These are phyloP conservation scores for Diarsia dahlii DNA, from an alignment of 2,888 invertebrate species.

Conservation along the genomic window DNA sequence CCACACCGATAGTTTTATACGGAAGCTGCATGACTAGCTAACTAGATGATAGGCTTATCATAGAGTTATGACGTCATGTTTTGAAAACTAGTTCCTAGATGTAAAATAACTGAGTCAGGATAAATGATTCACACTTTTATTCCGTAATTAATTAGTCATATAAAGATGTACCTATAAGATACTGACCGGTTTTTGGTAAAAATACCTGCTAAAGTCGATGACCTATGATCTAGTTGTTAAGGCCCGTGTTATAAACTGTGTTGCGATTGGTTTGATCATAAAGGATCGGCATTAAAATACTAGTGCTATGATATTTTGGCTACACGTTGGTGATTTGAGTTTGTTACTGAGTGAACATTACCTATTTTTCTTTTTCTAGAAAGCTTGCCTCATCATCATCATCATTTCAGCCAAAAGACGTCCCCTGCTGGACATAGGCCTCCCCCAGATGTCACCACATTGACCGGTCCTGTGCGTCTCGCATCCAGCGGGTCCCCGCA, in stretches of 20 bases:
- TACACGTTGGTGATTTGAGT: no score
- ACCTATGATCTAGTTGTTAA: background rate
- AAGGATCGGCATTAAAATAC: background rate
- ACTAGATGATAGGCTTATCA: conserved; percentile 3
- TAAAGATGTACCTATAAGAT: background rate
- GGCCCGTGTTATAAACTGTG: background rate
- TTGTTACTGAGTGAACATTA: no score
- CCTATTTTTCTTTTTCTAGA: no score
- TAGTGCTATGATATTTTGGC: background rate
- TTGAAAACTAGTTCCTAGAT: conserved; percentile 30
- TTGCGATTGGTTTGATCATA: background rate
- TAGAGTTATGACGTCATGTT: conserved; percentile 32
- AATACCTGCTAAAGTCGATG: background rate
- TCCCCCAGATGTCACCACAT: no score
- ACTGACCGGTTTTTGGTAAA: background rate
- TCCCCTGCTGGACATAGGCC: no score
- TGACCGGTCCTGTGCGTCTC: no score
- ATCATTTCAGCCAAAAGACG: no score
- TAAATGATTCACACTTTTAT: conserved; percentile 20
- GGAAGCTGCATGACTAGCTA: conserved; percentile 17
- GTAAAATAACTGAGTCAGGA: conserved; percentile 20
- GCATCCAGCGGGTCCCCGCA: no score
- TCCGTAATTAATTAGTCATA: conserved; percentile 18
- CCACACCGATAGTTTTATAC: background rate
- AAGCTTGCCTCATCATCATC: no score